Evolutionary conservation across 2,888 invertebrate genomes (phyloP), one percentile per base, ranked within the genome.

Genomic region (Auanema sp.): DNA sequence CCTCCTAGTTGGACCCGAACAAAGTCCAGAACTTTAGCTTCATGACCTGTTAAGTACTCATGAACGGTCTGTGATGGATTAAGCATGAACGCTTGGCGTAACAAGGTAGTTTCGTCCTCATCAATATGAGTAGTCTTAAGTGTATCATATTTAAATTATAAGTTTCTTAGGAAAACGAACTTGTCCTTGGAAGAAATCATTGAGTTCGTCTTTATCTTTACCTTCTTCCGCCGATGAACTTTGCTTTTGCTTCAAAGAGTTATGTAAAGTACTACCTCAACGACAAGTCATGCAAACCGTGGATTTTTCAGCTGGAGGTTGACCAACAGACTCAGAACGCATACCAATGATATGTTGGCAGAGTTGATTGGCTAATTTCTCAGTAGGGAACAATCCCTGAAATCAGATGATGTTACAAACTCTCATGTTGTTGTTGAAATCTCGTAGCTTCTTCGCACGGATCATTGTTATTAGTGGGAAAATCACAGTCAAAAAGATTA

Each of bases 11-110:
- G 79, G 23, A 70, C 53, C 0, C 81, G 75, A 41, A 68, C 66
- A 59, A 81, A 81, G 52, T 75, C 74, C 43, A 68, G 47, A 47
- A 81, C 66, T 41, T 69, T 64, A 2, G 81, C 81, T 44, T 76
- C 72, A 59, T 81, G 81, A 23, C 65, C 64, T 42, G 44, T 56
- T 23, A 74, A 52, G 58, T 74, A 74, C 23, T 76, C 78, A 59
- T 76, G 58, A n/a, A 82, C 78, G 1, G 77, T 72, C 57, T 81
- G 79, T 5, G 74, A 68, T 6, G 82, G 82, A 51, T 79, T 81
- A 14, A 82, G 65, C 80, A 82, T 81, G 67, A 82, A 82, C 2
- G 78, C 60, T 64, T 82, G 82, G 10, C 77, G 72, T n/a, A 82
- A 71, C 18, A 82, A 70, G 12, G 74, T 66, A 0, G 77, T 79